Percentiles rank a stretch among this genome's conserved stretches.
Conservation (phyloP, 2,797 vertebrate genomes). For the Aphelocoma californica region DNA sequence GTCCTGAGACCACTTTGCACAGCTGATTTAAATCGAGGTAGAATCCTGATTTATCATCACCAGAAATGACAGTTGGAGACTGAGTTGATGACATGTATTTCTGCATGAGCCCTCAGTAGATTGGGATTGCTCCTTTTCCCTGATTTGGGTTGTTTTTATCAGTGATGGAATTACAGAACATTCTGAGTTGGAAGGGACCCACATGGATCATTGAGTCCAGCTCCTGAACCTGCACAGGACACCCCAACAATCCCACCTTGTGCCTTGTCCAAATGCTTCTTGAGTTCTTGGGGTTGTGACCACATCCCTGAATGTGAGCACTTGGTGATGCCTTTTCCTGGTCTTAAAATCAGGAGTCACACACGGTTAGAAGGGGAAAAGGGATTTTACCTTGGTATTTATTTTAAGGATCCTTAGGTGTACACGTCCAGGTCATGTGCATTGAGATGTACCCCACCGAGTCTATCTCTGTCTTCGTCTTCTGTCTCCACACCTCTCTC, state of each 20-base stretch:
- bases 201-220: not conserved
- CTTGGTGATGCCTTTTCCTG: not conserved
- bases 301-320: not conserved
- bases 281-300: not conserved
- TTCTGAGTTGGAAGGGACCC: not conserved
- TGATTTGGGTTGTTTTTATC: not conserved
- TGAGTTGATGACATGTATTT: not conserved
- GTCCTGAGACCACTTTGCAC: constrained; percentile 89
- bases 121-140: not conserved
- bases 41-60: not conserved
- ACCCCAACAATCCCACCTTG: not conserved
- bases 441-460: too few relatives aligned
- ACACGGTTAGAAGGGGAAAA: too few relatives aligned
- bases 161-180: not conserved
- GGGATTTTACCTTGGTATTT: too few relatives aligned
- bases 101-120: not conserved
- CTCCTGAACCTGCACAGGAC: not conserved
- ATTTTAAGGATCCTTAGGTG: too few relatives aligned
- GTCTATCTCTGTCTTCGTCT: too few relatives aligned
- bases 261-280: not conserved
- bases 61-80: too few relatives aligned
- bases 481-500: too few relatives aligned
- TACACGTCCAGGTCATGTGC: too few relatives aligned
- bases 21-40: constrained; percentile 91
- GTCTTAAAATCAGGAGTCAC: too few relatives aligned